Base-by-base conservation (phyloP, 1,140 invertebrate genomes). In the Sycobia sp. region DNA sequence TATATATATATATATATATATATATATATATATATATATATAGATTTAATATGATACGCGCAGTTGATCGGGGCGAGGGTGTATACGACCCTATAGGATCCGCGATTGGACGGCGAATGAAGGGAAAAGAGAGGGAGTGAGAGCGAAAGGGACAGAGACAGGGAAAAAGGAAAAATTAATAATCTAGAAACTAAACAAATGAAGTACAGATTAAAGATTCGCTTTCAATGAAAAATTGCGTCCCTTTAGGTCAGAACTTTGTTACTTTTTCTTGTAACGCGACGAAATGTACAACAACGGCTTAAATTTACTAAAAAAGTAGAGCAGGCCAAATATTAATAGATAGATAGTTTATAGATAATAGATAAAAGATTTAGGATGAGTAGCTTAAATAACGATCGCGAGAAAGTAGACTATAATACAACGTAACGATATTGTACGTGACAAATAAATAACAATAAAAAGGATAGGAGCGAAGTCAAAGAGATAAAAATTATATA, bases 371-470 rank as follows among this genome's bases (percentile, higher is more conserved):
- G 29, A 7, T 4, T 4, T 32, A 32, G 29, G 4, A 11, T 32
- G 29, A 32, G 23, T 50, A 62, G 20, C 50, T 62, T 62, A 62
- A 49, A 29, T 62, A 62, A 56, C 44, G 34, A 39, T 38, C 60
- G 60, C 51, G 51, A 62, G 47, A 44, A 47, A 50, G 43, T 29
- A 63, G 43, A 57, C 53, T 63, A 57, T 63, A 63, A 57, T 63
- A 57, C 62, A 63, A 36, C 62, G 62, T 54, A 63, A 56, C 25
- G 25, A 43, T 16, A 41, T 29, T 49, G 11, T 56, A 41, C 61
- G 53, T 36, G 34, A 51, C 34, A 44, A 62, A 62, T 62, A 62
- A 62, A 62, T 62, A 62, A 62, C 50, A 49, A 62, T 50, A 38
- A 55, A 49, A 32, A 11, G 25, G 47, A 36, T 3, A 13, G 29